Base-by-base conservation (phyloP, 2,797 vertebrate species). In the Semaprochilodus insignis region DNA sequence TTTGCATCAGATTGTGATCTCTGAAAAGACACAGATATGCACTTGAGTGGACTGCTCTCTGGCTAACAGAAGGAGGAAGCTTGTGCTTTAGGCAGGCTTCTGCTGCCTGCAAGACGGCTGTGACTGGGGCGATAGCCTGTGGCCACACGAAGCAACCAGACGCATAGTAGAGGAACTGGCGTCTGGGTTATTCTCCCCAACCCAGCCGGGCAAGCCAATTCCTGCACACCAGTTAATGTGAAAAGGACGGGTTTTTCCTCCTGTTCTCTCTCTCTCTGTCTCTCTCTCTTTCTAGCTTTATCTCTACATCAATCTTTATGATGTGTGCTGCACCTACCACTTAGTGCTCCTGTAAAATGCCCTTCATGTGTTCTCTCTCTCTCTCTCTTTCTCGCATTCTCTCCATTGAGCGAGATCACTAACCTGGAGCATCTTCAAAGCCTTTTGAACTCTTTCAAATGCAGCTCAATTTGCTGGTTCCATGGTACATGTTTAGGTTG, bases 221-320 rank as follows among this genome's bases (percentile, higher is more conserved):
- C 93, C 91, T 93, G 90, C 88, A 85, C 80, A 67, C 67, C 86
- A 85, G 78, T 88, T 88, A 85, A 81, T 84, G 65, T 65, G 77
- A 54, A 83, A 77, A 77, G 74, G 81, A 77, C 78, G 84, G 83
- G 83, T 82, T 86, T 85, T 80, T 77, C 80, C 82, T 86, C 62
- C 34, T 34, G 15, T 25, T 81, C 74, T 81, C 81, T 60, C 34
- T 57, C 71, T 71, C 25, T 81, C 74, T 71, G 60, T 55, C 65
- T 16, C 44, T 80, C 74, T 65, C 63, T 75, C 40, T 76, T 74
- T 71, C 70, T 79, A 69, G 76, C 79, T 87, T 87, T 87, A 88
- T 88, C 86, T 93, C 93, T 92, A 92, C 91, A 92, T 85, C 86
- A 89, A 94, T 95, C 93, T 96, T 96, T 95, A 95, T 93, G 92